phyloP scores from a whole-genome alignment of 2,888 invertebrate species.

The Charanyca ferruginea region DNA sequence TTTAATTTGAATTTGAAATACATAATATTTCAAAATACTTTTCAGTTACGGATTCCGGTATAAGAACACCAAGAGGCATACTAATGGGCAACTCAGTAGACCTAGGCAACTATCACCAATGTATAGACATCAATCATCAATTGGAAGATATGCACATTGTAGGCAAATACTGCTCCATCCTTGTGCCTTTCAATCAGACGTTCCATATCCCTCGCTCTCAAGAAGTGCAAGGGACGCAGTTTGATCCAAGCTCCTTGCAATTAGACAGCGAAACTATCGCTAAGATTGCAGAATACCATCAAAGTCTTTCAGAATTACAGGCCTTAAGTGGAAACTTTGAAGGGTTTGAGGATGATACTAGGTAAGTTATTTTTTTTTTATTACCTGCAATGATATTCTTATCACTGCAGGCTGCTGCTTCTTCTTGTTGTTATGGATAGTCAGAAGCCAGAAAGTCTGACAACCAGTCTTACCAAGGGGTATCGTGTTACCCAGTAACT shows the following conservation, averaged over 20 bases:
- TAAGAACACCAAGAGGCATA: constrained; percentile 61
- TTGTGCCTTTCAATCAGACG: constrained; percentile 45
- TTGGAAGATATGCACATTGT: constrained; percentile 30
- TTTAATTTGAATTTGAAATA: no score
- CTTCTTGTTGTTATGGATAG: no score
- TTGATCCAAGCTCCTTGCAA: constrained; percentile 39
- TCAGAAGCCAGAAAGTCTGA: no score
- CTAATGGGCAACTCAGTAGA: constrained; percentile 45
- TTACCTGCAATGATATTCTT: neutral
- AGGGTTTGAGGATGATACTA: neutral
- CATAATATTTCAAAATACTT: neutral
- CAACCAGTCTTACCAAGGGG: no score
- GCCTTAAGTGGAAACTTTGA: constrained; percentile 36
- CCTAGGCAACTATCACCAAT: constrained; percentile 61
- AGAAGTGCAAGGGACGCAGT: constrained; percentile 32
- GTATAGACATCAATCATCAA: constrained; percentile 44
- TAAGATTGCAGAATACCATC: constrained; percentile 34
- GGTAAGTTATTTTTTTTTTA: constrained; percentile 16
- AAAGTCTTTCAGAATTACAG: constrained; percentile 7
- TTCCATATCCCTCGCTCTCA: constrained; percentile 24
- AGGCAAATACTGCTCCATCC: constrained; percentile 59
- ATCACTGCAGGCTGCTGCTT: no score
- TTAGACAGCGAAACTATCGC: constrained; percentile 28
- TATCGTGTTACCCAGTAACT: no score
- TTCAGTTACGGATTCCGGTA: constrained; percentile 50